These are phyloP conservation scores for Epinotia bilunana DNA, from an alignment of 2,888 invertebrate genomes.

Conservation along the genomic window DNA sequence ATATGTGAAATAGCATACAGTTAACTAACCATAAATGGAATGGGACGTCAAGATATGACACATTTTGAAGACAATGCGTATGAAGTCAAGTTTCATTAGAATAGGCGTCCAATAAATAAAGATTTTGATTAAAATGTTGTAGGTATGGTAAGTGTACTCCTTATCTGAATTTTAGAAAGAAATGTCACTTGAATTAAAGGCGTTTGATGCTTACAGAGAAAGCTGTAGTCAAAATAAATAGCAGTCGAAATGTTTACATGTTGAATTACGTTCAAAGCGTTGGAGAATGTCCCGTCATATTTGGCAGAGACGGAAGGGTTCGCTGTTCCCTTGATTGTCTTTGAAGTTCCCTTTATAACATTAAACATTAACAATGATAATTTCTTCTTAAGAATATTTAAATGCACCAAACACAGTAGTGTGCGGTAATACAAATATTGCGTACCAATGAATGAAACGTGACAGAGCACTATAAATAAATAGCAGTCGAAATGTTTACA, in stretches of 20 bases:
- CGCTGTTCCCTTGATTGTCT: constrained; percentile 24
- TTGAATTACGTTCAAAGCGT: constrained; percentile 53
- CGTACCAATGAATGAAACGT: constrained; percentile 6
- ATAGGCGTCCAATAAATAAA: background rate
- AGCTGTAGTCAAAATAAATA: constrained; percentile 30
- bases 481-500: constrained; percentile 49
- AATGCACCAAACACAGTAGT: background rate
- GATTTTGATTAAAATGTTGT: too few relatives aligned
- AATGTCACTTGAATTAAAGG: background rate
- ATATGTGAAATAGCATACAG: background rate
- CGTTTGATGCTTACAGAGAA: background rate
- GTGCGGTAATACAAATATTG: background rate
- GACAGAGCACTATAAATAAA: too few relatives aligned
- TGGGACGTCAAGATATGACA: background rate
- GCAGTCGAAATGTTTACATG: constrained; percentile 49
- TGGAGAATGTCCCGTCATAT: constrained; percentile 49
- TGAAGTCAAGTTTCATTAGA: constrained; percentile 10
- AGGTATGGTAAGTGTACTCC: background rate
- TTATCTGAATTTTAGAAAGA: background rate
- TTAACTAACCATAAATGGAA: background rate
- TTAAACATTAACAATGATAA: constrained; percentile 28
- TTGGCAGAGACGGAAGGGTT: constrained; percentile 46
- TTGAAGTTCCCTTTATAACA: constrained; percentile 40
- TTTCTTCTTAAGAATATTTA: constrained; percentile 3
- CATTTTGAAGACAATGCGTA: background rate